These are phyloP conservation scores for Rotaria magnacalcarata DNA, from an alignment of 2,888 invertebrate species.

Conservation along the genomic window DNA sequence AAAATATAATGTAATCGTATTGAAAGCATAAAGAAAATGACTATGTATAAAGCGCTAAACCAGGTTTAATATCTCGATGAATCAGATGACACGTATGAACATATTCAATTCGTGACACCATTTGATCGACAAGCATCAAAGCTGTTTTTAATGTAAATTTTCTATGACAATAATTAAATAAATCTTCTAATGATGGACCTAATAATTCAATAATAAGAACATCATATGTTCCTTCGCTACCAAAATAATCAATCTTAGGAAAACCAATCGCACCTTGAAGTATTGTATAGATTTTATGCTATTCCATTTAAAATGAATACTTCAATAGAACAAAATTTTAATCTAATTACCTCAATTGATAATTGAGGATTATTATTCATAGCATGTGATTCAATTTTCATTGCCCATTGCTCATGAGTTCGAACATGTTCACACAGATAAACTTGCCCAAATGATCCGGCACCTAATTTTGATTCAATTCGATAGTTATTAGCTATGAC, in stretches of 20 bases:
- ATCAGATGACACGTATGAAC: slow-evolving; percentile 31
- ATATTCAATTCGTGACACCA: slow-evolving; percentile 23
- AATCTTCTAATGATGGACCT: slow-evolving; percentile 29
- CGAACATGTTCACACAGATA: not conserved
- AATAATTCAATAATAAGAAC: slow-evolving; percentile 29
- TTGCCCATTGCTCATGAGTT: not conserved
- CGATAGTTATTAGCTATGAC: not conserved
- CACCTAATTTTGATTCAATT: slow-evolving; percentile 1
- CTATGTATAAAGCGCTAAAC: not conserved
- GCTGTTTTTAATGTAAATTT: slow-evolving; percentile 23
- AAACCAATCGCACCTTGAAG: not conserved
- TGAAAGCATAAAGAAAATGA: not conserved
- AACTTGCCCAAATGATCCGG: slow-evolving; percentile 28
- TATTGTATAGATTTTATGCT: slow-evolving; percentile 21
- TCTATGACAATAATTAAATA: slow-evolving; percentile 23
- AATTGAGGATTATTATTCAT: slow-evolving; percentile 22
- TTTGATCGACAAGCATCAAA: slow-evolving; percentile 34
- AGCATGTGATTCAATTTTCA: slow-evolving; percentile 4
- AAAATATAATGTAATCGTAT: not conserved
- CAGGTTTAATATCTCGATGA: slow-evolving; percentile 33
- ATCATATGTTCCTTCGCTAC: slow-evolving; percentile 6
- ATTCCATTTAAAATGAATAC: not conserved
- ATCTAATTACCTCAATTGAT: not conserved
- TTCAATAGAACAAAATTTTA: not conserved
- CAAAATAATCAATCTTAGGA: not conserved